Percentiles rank a stretch among this genome's conserved stretches.
Conservation (phyloP, 1,140 invertebrate genomes). For the Lucilia sericata region DNA sequence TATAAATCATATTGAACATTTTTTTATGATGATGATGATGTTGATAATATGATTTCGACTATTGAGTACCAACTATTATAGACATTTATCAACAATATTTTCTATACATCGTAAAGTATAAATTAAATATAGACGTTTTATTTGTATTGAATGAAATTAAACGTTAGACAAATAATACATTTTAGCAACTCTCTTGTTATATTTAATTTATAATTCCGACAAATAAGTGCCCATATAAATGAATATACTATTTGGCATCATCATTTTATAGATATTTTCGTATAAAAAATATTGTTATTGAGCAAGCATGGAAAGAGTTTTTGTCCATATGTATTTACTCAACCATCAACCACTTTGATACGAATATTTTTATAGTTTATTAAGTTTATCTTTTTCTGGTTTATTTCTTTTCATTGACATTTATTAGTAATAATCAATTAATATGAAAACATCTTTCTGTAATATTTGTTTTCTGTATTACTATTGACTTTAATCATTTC, state of each 20-base stretch:
- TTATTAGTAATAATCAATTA: constrained; percentile 40
- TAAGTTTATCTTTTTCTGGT: neutral
- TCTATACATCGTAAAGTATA: no score
- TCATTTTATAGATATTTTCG: neutral
- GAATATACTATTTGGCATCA: neutral
- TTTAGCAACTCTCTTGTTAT: neutral
- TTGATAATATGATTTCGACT: no score
- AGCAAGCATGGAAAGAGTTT: no score
- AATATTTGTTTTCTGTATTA: constrained; percentile 32
- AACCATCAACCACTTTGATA: no score
- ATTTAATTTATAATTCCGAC: constrained; percentile 3
- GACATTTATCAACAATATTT: no score
- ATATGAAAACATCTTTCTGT: constrained; percentile 29
- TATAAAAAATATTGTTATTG: no score
- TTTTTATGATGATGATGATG: no score
- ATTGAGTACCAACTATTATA: no score
- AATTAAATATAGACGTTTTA: no score
- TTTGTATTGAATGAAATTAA: no score
- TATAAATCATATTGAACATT: neutral
- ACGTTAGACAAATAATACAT: neutral
- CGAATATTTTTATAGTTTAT: neutral
- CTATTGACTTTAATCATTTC: constrained; percentile 33
- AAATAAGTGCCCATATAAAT: neutral
- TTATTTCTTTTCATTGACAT: neutral
- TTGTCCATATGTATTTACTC: no score